Conservation (phyloP, 2,888 invertebrate genomes). For the Synergus umbraculus region DNA sequence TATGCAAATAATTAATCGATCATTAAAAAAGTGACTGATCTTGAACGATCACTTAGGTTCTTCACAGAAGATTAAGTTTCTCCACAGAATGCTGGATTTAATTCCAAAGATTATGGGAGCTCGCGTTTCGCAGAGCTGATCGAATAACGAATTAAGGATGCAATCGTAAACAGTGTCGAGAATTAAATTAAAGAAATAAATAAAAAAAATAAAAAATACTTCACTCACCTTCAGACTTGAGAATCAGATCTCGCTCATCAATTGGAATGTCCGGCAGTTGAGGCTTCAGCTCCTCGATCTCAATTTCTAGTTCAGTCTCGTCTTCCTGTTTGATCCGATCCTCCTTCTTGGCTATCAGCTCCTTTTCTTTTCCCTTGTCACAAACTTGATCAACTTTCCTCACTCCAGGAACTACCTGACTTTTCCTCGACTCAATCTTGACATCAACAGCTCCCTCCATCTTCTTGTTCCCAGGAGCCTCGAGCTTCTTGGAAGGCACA, state of each 20-base stretch:
- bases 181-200: neutral
- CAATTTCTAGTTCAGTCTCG: conserved; percentile 64
- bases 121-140: neutral
- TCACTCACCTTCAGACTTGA: conserved; percentile 68
- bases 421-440: conserved; percentile 43
- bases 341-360: conserved; percentile 43
- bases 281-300: conserved; percentile 63
- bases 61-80: neutral
- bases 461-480: conserved; percentile 51
- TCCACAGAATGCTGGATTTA: neutral
- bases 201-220: neutral
- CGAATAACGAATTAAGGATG: neutral
- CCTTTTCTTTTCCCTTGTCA: conserved; percentile 35
- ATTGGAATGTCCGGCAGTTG: conserved; percentile 61
- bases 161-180: neutral
- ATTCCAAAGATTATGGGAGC: neutral
- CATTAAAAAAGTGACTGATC: neutral
- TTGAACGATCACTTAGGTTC: neutral
- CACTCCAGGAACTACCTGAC: conserved; percentile 34
- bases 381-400: conserved; percentile 13
- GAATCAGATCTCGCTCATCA: conserved; percentile 70
- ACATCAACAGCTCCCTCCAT: conserved; percentile 41
- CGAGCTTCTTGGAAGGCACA: conserved; percentile 57
- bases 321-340: conserved; percentile 53
- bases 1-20: neutral